Evolutionary conservation across 1,140 invertebrate species (phyloP).

Genomic region (Eurytemora carolleeae): DNA sequence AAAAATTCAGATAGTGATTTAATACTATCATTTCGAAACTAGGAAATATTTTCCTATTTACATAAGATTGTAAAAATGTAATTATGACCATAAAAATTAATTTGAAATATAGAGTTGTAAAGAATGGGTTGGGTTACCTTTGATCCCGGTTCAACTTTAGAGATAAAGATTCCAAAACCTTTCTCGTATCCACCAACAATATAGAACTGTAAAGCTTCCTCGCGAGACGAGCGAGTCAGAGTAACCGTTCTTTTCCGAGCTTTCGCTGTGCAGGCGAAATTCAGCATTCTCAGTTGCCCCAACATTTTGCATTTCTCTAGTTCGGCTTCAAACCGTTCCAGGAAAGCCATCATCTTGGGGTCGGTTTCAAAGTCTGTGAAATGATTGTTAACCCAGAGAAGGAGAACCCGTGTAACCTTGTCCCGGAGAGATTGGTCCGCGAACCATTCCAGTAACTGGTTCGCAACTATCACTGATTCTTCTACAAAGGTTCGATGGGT

Average conservation of each 20-base stretch:
- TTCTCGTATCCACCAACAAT: slow-evolving; percentile 80
- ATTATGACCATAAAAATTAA: too few species aligned
- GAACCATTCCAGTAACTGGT: slow-evolving; percentile 75
- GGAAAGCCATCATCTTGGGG: slow-evolving; percentile 84
- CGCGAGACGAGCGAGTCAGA: slow-evolving; percentile 65
- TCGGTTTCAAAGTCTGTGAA: slow-evolving; percentile 97
- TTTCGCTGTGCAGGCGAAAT: slow-evolving; percentile 90
- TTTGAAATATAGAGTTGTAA: too few species aligned
- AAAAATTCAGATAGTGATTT: too few species aligned
- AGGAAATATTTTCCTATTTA: too few species aligned
- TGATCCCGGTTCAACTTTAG: slow-evolving; percentile 37
- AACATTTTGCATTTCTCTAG: slow-evolving; percentile 66
- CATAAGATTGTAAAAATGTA: too few species aligned
- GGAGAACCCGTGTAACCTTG: slow-evolving; percentile 75
- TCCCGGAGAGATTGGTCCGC: slow-evolving; percentile 55
- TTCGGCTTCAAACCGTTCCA: slow-evolving; percentile 74
- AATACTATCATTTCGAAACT: too few species aligned
- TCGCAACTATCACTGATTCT: slow-evolving; percentile 57
- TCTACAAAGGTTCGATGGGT: slow-evolving; percentile 89
- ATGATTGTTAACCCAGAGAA: slow-evolving; percentile 97
- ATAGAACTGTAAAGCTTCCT: slow-evolving; percentile 78
- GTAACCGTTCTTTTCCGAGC: slow-evolving; percentile 74
- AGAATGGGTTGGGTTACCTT: too few species aligned
- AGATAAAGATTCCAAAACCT: slow-evolving; percentile 81
- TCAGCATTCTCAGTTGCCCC: slow-evolving; percentile 53